Evolutionary conservation across 2,888 invertebrate species (phyloP).

Genomic region (Chydorus sphaericus): DNA sequence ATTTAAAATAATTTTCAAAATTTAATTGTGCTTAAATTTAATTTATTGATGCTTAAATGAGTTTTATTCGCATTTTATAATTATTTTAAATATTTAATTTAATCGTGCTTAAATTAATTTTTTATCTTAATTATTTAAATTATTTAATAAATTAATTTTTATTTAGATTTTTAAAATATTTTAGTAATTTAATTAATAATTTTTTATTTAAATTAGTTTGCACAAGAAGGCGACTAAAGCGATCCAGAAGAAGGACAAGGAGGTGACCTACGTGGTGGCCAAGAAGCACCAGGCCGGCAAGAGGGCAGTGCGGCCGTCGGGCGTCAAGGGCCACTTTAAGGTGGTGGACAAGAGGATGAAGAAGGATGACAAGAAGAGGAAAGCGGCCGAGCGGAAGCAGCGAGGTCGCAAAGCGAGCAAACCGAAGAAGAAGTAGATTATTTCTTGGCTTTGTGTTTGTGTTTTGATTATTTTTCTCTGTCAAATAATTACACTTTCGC

Average conservation of each 20-base stretch:
- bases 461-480: background rate
- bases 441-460: background rate
- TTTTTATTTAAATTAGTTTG: constrained; percentile 39
- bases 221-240: constrained; percentile 88
- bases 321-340: constrained; percentile 80
- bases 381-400: constrained; percentile 15
- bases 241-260: constrained; percentile 65
- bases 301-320: constrained; percentile 59
- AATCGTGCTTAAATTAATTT: too few relatives aligned
- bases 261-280: constrained; percentile 83
- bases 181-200: too few relatives aligned
- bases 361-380: constrained; percentile 48
- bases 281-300: constrained; percentile 64
- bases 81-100: too few relatives aligned
- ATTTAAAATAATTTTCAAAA: too few relatives aligned
- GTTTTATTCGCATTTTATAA: too few relatives aligned
- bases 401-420: background rate
- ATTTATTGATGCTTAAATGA: too few relatives aligned
- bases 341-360: constrained; percentile 95
- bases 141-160: too few relatives aligned
- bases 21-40: too few relatives aligned
- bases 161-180: too few relatives aligned
- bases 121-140: too few relatives aligned
- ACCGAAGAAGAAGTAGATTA: background rate
- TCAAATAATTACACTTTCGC: too few relatives aligned